Evolutionary conservation across 2,797 vertebrate species (phyloP).

Genomic region (Pempheris klunzingeri): DNA sequence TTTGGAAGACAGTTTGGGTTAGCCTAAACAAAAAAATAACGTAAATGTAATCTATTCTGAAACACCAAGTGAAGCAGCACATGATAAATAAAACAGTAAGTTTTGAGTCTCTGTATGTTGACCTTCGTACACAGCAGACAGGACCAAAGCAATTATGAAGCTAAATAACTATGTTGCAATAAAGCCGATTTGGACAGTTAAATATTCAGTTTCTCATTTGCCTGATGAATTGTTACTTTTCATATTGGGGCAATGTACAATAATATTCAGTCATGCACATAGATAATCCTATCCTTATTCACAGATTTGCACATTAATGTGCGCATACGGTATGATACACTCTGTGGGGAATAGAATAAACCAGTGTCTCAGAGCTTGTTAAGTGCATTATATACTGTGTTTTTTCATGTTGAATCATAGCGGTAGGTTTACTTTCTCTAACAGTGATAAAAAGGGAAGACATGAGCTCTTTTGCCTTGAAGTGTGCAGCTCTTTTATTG

Average conservation of each 20-base stretch:
- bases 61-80: background rate
- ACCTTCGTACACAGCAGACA: too few relatives aligned
- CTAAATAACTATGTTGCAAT: background rate
- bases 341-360: background rate
- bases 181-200: background rate
- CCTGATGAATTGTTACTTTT: constrained; percentile 30
- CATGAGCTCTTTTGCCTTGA: background rate
- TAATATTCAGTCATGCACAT: constrained; percentile 2
- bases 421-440: background rate
- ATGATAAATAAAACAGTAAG: background rate
- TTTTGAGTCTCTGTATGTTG: background rate
- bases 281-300: constrained; percentile 15
- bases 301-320: constrained; percentile 11
- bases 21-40: background rate
- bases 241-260: constrained; percentile 13
- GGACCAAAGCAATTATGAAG: background rate
- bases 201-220: background rate
- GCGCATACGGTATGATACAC: background rate
- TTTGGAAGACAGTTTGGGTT: background rate
- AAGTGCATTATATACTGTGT: background rate
- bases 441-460: background rate
- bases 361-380: background rate
- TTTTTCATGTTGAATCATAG: background rate
- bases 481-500: constrained; percentile 10
- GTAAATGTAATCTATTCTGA: background rate